Evolutionary conservation across 2,888 invertebrate species (phyloP).

Genomic region (Drosophila villosipedis): DNA sequence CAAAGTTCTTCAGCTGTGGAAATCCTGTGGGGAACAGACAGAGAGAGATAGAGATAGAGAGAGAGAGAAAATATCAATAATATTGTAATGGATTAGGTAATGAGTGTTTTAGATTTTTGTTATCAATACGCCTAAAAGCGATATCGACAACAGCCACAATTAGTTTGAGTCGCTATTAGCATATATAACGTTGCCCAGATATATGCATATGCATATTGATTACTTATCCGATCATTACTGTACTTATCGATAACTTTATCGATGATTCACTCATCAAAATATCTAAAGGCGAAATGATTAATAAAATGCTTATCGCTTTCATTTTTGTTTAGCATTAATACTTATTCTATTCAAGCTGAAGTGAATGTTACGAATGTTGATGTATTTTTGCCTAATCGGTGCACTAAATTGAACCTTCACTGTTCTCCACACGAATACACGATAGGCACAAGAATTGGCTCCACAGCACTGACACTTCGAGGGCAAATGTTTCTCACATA

Average conservation of each 20-base stretch:
- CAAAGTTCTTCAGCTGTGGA: conserved; percentile 83
- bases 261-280: background rate
- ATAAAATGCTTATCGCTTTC: background rate
- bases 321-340: background rate
- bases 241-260: background rate
- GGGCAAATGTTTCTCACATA: background rate
- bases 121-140: background rate
- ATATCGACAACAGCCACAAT: background rate
- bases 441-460: background rate
- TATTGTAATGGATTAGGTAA: background rate
- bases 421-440: conserved; percentile 2
- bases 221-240: background rate
- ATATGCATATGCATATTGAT: background rate
- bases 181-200: background rate
- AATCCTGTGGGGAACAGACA: conserved; percentile 73
- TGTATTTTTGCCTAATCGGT: background rate
- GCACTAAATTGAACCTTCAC: background rate
- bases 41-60: background rate
- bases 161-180: background rate
- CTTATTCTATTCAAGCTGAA: background rate
- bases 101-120: background rate
- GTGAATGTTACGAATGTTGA: background rate
- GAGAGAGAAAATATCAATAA: background rate
- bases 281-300: background rate
- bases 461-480: background rate